Conservation (phyloP, 2,113 vertebrate species). For the Penelope pileata region DNA sequence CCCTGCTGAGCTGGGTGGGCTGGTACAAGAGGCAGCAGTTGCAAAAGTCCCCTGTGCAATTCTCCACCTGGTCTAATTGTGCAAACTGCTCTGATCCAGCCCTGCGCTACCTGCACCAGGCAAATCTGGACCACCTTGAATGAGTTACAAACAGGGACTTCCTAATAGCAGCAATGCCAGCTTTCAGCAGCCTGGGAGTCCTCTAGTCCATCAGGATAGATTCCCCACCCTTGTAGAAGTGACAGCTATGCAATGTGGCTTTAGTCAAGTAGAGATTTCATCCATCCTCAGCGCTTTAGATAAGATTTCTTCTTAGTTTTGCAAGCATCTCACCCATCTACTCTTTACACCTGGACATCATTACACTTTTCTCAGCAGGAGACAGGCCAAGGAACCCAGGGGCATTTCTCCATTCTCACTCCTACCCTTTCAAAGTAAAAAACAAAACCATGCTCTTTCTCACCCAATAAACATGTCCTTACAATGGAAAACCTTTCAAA, state of each 20-base stretch:
- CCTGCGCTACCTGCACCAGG: neutral
- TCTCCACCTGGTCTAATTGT: accelerated
- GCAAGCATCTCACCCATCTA: neutral
- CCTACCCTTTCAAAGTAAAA: neutral
- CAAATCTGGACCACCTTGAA: neutral
- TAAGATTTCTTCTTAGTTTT: neutral
- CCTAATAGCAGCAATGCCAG: neutral
- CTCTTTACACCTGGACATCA: neutral
- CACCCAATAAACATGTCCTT: neutral
- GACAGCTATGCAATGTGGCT: neutral
- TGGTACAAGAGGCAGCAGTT: neutral
- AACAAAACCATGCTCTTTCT: neutral
- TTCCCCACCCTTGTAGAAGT: neutral
- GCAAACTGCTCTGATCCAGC: neutral
- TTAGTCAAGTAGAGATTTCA: neutral
- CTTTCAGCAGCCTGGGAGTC: neutral
- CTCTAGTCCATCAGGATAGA: neutral
- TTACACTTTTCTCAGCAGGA: neutral
- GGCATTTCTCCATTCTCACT: neutral
- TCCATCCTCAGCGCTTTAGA: neutral
- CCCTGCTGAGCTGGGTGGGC: neutral
- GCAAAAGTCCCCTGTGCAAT: neutral
- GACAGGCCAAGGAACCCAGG: neutral
- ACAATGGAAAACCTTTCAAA: neutral
- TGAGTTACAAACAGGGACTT: neutral